phyloP scores from a whole-genome alignment of 2,113 vertebrate species.

The Cephalopholis sonnerati region DNA sequence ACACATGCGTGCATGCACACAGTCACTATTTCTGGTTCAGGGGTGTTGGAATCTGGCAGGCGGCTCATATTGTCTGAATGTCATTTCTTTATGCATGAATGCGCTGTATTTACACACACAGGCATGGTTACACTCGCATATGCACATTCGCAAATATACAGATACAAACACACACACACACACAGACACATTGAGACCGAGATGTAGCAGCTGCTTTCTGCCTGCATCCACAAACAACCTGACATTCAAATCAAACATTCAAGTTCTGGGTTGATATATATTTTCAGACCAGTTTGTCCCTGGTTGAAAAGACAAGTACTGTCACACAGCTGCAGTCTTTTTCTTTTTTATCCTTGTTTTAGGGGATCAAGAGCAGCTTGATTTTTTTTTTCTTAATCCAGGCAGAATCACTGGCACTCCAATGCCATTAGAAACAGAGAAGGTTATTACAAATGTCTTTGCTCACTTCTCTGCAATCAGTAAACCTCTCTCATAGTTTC shows the following conservation, averaged over 20 bases:
- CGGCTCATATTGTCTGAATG: constrained; percentile 58
- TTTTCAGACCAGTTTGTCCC: background rate
- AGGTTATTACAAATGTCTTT: background rate
- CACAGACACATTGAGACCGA: background rate
- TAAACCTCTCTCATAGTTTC: background rate
- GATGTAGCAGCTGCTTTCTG: constrained; percentile 38
- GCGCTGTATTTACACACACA: constrained; percentile 40
- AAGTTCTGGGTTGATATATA: background rate
- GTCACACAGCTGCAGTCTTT: background rate
- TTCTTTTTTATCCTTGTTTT: constrained; percentile 1
- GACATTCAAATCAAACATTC: constrained; percentile 41
- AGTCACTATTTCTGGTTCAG: constrained; percentile 50
- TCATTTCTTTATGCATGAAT: constrained; percentile 66
- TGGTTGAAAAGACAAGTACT: constrained; percentile 27
- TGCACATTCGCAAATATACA: constrained; percentile 23
- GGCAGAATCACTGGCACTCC: background rate
- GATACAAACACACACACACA: background rate
- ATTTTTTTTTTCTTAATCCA: background rate
- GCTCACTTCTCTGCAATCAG: background rate
- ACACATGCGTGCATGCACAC: background rate
- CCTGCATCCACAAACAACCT: constrained; percentile 41
- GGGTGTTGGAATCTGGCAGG: constrained; percentile 41
- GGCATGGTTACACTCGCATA: constrained; percentile 8
- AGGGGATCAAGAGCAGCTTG: constrained; percentile 15
- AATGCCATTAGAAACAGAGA: constrained; percentile 12